A percentile compares a stretch with the other conserved stretches of the same genome.
Evolutionary conservation across 2,113 vertebrate species (phyloP).

Genomic region (Anser cygnoides): DNA sequence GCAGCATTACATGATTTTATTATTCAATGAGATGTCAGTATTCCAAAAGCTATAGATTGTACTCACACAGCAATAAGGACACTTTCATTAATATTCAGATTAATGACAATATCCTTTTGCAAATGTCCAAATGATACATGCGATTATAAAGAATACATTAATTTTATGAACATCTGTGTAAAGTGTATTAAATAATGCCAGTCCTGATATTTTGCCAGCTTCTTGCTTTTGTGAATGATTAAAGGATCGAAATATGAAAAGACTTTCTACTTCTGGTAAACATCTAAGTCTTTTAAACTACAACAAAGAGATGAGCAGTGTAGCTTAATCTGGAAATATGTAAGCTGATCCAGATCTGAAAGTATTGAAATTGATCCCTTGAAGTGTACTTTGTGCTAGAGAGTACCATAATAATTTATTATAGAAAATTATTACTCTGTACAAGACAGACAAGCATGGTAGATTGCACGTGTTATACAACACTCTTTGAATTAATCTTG

Average conservation of each 20-base stretch:
- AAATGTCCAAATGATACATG: constrained; percentile 31
- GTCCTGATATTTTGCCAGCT: background rate
- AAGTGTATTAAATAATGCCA: background rate
- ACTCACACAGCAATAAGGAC: background rate
- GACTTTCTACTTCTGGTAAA: background rate
- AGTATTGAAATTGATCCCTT: background rate
- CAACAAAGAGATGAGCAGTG: background rate
- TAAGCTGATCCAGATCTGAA: background rate
- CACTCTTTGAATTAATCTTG: background rate
- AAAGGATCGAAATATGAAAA: constrained; percentile 4
- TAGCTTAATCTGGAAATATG: background rate
- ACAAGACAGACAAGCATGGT: background rate
- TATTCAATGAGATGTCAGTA: background rate
- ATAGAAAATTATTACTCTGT: background rate
- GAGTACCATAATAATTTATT: background rate
- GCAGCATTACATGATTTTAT: background rate
- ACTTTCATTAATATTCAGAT: constrained; percentile 33
- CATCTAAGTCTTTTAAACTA: background rate
- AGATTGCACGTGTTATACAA: background rate
- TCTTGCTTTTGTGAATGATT: background rate
- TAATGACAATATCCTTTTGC: constrained; percentile 14
- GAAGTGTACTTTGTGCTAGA: background rate
- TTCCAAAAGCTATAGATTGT: background rate
- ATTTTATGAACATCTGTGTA: constrained; percentile 43
- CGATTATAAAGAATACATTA: constrained; percentile 30